These are phyloP conservation scores for Propsilocerus akamusi DNA, from an alignment of 1,140 invertebrate genomes.

Conservation along the genomic window DNA sequence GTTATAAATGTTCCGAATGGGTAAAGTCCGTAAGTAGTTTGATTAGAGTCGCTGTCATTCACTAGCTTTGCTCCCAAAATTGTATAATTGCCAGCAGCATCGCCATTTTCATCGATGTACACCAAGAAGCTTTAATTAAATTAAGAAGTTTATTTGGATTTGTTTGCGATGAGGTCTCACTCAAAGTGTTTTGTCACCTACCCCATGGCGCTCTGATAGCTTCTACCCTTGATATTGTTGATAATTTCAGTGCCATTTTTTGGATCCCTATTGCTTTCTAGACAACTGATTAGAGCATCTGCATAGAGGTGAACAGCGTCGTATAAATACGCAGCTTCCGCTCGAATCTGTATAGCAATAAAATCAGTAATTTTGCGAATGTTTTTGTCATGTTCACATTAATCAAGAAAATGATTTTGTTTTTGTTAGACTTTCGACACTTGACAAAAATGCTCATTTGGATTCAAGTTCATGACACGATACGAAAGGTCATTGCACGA, in stretches of 20 bases:
- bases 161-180: neutral
- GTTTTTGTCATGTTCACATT: neutral
- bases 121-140: constrained; percentile 24
- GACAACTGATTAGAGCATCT: constrained; percentile 43
- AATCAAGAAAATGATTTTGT: neutral
- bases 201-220: constrained; percentile 74
- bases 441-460: too few species aligned
- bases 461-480: too few species aligned
- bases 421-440: neutral
- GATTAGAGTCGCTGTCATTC: constrained; percentile 16
- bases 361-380: constrained; percentile 13
- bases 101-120: constrained; percentile 84
- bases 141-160: neutral
- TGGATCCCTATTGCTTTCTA: constrained; percentile 42
- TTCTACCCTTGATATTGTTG: constrained; percentile 44
- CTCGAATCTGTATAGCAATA: constrained; percentile 45
- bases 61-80: constrained; percentile 46
- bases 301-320: constrained; percentile 77
- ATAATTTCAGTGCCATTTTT: constrained; percentile 54
- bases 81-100: constrained; percentile 93
- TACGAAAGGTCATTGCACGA: too few species aligned
- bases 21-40: constrained; percentile 47
- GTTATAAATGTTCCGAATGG: constrained; percentile 46
- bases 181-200: constrained; percentile 24
- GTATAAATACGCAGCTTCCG: constrained; percentile 81